These are phyloP conservation scores for Solen grandis DNA, from an alignment of 1,140 invertebrate genomes.

Conservation along the genomic window DNA sequence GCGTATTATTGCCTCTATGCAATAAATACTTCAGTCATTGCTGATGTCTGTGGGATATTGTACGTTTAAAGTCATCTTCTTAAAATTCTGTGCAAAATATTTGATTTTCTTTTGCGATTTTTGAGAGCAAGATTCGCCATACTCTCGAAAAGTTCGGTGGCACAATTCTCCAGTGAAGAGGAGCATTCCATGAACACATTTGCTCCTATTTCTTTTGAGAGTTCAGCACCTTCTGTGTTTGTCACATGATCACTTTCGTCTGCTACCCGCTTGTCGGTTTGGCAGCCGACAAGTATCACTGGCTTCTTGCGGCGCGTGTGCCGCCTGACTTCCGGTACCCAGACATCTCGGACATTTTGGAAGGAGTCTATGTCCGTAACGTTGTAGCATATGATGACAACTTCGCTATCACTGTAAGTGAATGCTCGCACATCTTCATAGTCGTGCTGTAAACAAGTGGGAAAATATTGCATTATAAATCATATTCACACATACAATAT, in stretches of 20 bases:
- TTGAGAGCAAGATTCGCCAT: constrained; percentile 89
- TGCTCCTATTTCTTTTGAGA: constrained; percentile 87
- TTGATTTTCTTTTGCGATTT: constrained; percentile 67
- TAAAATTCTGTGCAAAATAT: constrained; percentile 68
- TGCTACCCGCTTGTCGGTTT: constrained; percentile 70
- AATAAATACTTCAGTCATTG: too few relatives aligned
- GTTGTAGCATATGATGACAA: constrained; percentile 99
- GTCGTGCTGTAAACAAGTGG: constrained; percentile 85
- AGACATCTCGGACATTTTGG: constrained; percentile 97
- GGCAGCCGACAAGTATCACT: constrained; percentile 87
- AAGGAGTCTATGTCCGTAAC: constrained; percentile 98
- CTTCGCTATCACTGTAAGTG: constrained; percentile 98
- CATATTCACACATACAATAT: not conserved
- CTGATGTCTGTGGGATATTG: too few relatives aligned
- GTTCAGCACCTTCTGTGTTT: constrained; percentile 86
- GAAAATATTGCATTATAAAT: too few relatives aligned
- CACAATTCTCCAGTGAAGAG: constrained; percentile 92
- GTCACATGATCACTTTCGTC: constrained; percentile 89
- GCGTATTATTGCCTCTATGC: too few relatives aligned
- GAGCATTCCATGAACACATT: constrained; percentile 96
- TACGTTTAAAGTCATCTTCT: too few relatives aligned
- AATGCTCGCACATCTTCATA: constrained; percentile 95
- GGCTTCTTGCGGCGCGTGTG: constrained; percentile 92
- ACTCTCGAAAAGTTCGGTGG: constrained; percentile 95
- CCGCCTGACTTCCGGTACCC: constrained; percentile 85